Evolutionary conservation across 2,888 invertebrate genomes (phyloP).

Genomic region (Troides aeacus): DNA sequence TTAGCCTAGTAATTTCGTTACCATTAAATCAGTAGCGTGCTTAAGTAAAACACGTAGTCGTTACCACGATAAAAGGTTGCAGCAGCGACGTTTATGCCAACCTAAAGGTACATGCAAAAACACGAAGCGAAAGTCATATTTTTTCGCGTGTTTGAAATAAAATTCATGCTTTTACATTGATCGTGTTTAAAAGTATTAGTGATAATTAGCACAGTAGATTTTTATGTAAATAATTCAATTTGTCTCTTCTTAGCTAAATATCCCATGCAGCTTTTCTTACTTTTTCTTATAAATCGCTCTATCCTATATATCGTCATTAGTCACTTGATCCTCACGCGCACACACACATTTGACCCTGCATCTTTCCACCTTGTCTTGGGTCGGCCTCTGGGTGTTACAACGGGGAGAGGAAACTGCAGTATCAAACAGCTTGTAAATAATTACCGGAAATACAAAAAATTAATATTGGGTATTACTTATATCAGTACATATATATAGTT

Average conservation of each 20-base stretch:
- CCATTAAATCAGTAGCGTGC: constrained; percentile 46
- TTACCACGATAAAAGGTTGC: constrained; percentile 33
- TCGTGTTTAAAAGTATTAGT: constrained; percentile 6
- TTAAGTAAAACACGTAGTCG: constrained; percentile 37
- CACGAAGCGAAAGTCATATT: constrained; percentile 15
- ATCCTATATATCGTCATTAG: no score
- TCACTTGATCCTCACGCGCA: no score
- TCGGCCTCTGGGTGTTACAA: no score
- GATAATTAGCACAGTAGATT: not conserved
- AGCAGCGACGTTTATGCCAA: constrained; percentile 25
- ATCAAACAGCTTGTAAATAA: not conserved
- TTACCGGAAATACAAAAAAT: no score
- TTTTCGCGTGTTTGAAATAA: constrained; percentile 17
- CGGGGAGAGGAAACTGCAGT: not conserved
- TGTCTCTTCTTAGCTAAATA: no score
- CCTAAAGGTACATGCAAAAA: constrained; percentile 25
- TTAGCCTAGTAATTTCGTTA: constrained; percentile 46
- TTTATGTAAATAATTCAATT: not conserved
- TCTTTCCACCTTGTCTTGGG: no score
- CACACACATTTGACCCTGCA: no score
- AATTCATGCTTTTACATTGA: constrained; percentile 5
- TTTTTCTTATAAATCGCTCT: no score
- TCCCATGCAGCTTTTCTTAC: no score
- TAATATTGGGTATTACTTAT: no score
- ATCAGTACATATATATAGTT: no score